Conservation (phyloP, 2,113 vertebrate species). For the Odobenus rosmarus region DNA sequence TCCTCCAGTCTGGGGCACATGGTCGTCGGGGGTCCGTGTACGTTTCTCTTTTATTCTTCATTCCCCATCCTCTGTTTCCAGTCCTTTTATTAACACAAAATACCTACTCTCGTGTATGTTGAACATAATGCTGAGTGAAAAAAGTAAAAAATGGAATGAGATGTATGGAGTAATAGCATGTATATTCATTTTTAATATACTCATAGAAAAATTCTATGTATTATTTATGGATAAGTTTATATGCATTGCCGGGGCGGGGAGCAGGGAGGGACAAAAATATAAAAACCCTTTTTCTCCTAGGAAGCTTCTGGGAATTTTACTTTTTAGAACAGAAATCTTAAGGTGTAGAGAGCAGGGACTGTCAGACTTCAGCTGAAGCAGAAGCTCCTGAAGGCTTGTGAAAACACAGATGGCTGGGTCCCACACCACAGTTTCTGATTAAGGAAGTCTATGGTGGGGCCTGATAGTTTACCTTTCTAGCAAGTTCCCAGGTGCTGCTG, state of each 20-base stretch:
- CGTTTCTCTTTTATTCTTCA: neutral
- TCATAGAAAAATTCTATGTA: neutral
- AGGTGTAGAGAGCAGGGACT: neutral
- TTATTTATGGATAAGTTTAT: neutral
- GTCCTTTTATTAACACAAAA: neutral
- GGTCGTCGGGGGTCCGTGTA: neutral
- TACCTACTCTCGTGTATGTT: neutral
- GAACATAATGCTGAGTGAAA: neutral
- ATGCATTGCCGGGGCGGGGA: neutral
- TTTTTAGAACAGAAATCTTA: neutral
- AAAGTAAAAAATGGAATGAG: neutral
- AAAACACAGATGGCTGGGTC: neutral
- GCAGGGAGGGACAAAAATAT: neutral
- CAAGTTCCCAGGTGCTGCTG: neutral
- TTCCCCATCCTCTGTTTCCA: neutral
- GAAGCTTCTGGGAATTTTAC: neutral
- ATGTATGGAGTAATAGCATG: neutral
- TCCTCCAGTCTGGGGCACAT: neutral
- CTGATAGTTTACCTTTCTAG: neutral
- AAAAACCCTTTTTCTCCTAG: neutral
- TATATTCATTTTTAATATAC: neutral
- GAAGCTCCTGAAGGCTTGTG: neutral
- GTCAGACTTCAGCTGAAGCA: neutral
- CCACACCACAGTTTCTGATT: neutral
- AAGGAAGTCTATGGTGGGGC: neutral